Percentiles rank a stretch among this genome's conserved stretches.
Conservation (phyloP, 1,140 invertebrate species). For the Gryllus bimaculatus region DNA sequence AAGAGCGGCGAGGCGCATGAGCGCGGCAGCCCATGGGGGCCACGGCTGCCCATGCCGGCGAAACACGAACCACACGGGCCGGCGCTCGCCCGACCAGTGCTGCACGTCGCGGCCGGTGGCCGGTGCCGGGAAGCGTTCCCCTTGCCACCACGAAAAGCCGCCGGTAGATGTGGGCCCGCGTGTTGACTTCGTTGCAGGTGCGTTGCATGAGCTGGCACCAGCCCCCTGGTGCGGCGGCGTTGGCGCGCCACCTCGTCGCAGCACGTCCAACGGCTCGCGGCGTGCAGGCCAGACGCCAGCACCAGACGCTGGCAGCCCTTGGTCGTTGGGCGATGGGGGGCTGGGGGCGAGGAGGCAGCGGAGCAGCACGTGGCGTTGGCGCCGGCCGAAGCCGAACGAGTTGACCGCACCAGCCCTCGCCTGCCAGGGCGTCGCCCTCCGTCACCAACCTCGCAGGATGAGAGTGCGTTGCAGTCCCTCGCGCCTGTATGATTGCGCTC, state of each 20-base stretch:
- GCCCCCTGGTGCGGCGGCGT: constrained; percentile 19
- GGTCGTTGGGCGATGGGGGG: too few species aligned
- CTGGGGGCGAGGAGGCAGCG: too few species aligned
- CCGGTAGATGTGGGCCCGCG: not conserved
- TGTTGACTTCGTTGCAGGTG: not conserved
- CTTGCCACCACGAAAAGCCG: not conserved
- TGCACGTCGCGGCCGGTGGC: not conserved
- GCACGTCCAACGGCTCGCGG: constrained; percentile 55
- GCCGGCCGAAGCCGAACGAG: too few species aligned
- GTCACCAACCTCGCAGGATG: too few species aligned
- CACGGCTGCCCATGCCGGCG: constrained; percentile 57
- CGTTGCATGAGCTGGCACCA: not conserved
- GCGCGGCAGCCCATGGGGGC: constrained; percentile 46
- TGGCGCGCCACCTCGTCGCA: constrained; percentile 45
- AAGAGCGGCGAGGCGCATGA: constrained; percentile 47
- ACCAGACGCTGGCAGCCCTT: constrained; percentile 58
- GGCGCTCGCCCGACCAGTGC: not conserved
- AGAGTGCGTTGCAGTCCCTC: too few species aligned
- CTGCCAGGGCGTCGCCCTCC: too few species aligned
- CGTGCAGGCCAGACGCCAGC: constrained; percentile 52
- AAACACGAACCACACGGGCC: constrained; percentile 50
- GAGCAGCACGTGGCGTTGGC: too few species aligned
- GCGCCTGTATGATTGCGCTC: too few species aligned
- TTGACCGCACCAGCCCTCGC: too few species aligned
- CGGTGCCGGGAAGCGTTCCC: too few species aligned